phyloP scores from a whole-genome alignment of 2,113 vertebrate genomes.

The Synodontis membranacea region DNA sequence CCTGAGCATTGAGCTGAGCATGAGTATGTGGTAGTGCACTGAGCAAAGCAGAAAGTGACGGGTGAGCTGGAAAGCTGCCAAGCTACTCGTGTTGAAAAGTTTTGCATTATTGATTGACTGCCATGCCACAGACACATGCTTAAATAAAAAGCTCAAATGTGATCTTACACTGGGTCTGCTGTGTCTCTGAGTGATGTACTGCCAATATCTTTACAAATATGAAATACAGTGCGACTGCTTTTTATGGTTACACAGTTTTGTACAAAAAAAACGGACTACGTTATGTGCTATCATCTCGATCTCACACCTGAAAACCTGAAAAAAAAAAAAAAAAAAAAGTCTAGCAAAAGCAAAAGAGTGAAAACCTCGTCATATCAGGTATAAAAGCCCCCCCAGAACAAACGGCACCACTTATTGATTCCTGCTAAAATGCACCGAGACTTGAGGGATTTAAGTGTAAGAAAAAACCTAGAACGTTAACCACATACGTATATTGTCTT shows the following conservation, averaged over 20 bases:
- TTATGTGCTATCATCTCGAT: neutral
- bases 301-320: neutral
- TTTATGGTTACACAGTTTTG: neutral
- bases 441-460: neutral
- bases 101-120: conserved; percentile 7
- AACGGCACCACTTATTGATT: neutral
- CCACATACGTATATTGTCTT: neutral
- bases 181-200: neutral
- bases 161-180: neutral
- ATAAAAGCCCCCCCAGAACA: neutral
- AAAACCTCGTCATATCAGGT: conserved; percentile 13
- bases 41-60: neutral
- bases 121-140: neutral
- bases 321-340: too few relatives aligned
- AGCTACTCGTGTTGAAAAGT: conserved; percentile 3
- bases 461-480: neutral
- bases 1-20: neutral
- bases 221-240: neutral
- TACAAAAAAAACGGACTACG: neutral
- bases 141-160: neutral
- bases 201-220: neutral
- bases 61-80: neutral
- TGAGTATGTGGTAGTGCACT: neutral
- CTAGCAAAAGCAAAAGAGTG: conserved; percentile 11
- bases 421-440: neutral